Evolutionary conservation across 2,113 vertebrate species (phyloP), one percentile per base, ranked within the genome.

Genomic region (Silurus glanis): DNA sequence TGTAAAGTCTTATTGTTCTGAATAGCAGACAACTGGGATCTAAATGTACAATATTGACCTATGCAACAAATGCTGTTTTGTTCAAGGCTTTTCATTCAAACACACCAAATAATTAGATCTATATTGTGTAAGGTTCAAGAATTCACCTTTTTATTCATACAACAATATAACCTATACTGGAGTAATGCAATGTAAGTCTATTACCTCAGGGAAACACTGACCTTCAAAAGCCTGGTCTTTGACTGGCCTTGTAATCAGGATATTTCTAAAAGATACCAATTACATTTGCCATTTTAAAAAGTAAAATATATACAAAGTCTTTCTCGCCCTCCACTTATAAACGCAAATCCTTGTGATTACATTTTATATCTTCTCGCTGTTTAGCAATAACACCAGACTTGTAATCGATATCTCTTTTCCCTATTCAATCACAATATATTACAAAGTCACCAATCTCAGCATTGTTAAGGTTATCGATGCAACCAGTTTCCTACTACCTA

Each of bases 181-280:
- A 75, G 71, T 66, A 75, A 53, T 72, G 49, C 14, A 55, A 55
- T 86, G 37, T 69, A 37, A 17, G 82, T 67, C 51, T 85, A 66
- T 82, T 86, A 75, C 85, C 69, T 72, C 59, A 53, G 85, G 69
- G 69, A 82, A 55, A 83, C 47, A 76, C 47, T 82, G 85, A 82
- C 85, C 85, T 86, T 86, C 76, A 78, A 58, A 56, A 58, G 62
- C 25, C 13, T 75, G 9, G 23, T 75, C 10, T 74, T 45, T 86
- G 9, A 82, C 80, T 82, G n/a, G 64, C 47, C 58, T 75, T 82
- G 79, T 81, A 86, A 61, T 45, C 72, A 62, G 69, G 23, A 82
- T 45, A 67, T 37, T 28, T 28, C 19, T n/a, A 64, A 72, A 45
- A 47, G 10, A 19, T 74, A 74, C 8, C 25, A 37, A 82, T 58